Conservation (phyloP, 30 jellyfish, hydroid and myxozoan species). For the Phacellophora camtschatica region DNA sequence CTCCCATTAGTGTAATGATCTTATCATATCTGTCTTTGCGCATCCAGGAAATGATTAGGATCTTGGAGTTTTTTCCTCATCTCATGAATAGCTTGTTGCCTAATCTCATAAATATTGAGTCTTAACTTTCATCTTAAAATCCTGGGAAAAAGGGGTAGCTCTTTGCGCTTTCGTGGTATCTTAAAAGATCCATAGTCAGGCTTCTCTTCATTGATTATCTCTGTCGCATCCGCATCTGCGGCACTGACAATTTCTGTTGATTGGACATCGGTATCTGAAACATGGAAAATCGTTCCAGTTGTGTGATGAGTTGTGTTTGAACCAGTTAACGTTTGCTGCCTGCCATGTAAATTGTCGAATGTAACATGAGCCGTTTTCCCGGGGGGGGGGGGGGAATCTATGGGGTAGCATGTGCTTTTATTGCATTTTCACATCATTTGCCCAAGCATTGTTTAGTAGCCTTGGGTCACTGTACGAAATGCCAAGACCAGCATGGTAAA, state of each 20-base stretch:
- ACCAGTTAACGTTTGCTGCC: constrained; percentile 25
- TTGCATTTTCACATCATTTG: constrained; percentile 5
- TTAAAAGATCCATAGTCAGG: constrained; percentile 48
- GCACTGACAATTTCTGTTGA: constrained; percentile 20
- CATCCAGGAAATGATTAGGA: constrained; percentile 48
- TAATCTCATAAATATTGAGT: constrained; percentile 34
- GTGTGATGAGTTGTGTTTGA: constrained; percentile 34
- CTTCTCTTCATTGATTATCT: constrained; percentile 35
- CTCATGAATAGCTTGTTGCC: too few relatives aligned
- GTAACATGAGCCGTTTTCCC: constrained; percentile 39
- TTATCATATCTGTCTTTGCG: constrained; percentile 37
- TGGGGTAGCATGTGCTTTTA: constrained; percentile 37
- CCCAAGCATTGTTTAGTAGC: constrained; percentile 15
- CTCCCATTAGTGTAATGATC: constrained; percentile 43
- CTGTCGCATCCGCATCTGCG: constrained; percentile 9
- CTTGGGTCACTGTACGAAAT: constrained; percentile 22
- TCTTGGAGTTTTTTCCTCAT: constrained; percentile 30
- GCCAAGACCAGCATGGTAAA: constrained; percentile 46
- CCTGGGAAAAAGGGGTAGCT: constrained; percentile 46
- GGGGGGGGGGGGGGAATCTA: constrained; percentile 4
- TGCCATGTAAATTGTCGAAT: constrained; percentile 50
- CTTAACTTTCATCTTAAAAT: constrained; percentile 16
- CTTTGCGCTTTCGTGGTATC: constrained; percentile 48
- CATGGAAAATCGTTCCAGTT: constrained; percentile 36
- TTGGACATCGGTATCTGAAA: constrained; percentile 1